A percentile compares a stretch with the other conserved stretches of the same genome.
phyloP scores from a whole-genome alignment of 64 coral and sea anemone genomes.

The Pocillopora verrucosa region DNA sequence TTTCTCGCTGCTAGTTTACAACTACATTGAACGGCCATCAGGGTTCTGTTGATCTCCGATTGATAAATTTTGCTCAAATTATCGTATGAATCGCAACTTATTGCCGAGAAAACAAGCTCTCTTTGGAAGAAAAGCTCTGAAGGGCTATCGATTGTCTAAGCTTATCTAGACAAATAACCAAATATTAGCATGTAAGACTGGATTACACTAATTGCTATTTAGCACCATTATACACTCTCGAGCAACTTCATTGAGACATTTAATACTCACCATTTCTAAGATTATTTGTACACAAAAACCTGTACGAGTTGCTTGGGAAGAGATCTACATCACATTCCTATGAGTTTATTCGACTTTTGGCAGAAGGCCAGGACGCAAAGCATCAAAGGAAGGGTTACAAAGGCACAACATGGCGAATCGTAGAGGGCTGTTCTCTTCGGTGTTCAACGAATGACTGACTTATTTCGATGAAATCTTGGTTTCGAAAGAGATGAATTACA shows the following conservation, averaged over 20 bases:
- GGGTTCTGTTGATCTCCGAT: too few relatives aligned
- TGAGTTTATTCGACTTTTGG: not conserved
- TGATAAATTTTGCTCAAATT: too few relatives aligned
- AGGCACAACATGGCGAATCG: not conserved
- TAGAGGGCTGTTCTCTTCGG: not conserved
- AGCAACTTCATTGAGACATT: not conserved
- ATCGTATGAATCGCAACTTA: too few relatives aligned
- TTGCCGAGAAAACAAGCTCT: too few relatives aligned
- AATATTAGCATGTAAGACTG: too few relatives aligned
- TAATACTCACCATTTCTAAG: not conserved
- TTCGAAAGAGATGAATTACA: constrained; percentile 31
- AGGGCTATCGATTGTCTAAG: too few relatives aligned
- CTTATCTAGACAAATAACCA: too few relatives aligned
- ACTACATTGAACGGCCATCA: too few relatives aligned
- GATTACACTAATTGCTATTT: too few relatives aligned
- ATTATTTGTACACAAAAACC: not conserved
- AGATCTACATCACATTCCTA: not conserved
- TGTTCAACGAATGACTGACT: not conserved
- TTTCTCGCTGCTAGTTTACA: too few relatives aligned
- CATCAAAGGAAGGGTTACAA: not conserved
- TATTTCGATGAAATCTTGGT: not conserved
- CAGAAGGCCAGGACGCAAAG: constrained; percentile 29
- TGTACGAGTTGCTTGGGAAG: not conserved
- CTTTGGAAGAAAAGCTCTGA: too few relatives aligned
- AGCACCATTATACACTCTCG: too few relatives aligned